Conservation (phyloP, 2,797 vertebrate species). For the Anableps anableps region DNA sequence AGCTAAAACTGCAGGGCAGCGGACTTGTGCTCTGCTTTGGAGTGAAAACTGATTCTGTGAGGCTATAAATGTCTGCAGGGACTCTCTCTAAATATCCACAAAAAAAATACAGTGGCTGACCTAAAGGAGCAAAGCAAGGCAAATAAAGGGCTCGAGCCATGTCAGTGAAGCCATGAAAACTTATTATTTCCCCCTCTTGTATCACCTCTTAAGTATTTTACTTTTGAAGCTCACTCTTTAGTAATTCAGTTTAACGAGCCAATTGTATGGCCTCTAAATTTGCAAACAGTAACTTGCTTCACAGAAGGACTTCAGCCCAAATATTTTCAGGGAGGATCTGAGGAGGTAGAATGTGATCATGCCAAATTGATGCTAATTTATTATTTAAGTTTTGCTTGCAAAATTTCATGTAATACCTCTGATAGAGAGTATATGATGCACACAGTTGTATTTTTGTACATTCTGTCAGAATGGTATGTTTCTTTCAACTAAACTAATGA, state of each 20-base stretch:
- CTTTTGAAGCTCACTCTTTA: not conserved
- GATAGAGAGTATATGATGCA: not conserved
- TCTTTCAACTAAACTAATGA: not conserved
- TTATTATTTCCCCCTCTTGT: not conserved
- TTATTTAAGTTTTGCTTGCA: not conserved
- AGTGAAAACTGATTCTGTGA: not conserved
- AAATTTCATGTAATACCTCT: not conserved
- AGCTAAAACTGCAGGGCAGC: not conserved
- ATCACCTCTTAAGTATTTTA: not conserved
- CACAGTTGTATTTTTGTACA: not conserved
- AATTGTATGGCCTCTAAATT: not conserved
- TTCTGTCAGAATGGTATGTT: not conserved
- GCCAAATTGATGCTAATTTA: no score
- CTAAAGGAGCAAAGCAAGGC: not conserved
- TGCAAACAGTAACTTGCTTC: not conserved
- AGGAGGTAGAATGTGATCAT: not conserved
- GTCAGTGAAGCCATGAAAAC: not conserved
- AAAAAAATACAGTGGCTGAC: not conserved
- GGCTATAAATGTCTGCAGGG: not conserved
- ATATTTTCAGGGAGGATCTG: not conserved
- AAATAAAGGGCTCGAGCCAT: not conserved
- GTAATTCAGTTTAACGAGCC: not conserved
- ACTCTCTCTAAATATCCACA: not conserved
- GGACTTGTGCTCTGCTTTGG: not conserved
- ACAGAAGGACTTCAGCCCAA: not conserved